A percentile compares a stretch with the other conserved stretches of the same genome.
phyloP scores from a whole-genome alignment of 2,113 vertebrate genomes.

The Litocranius walleri region DNA sequence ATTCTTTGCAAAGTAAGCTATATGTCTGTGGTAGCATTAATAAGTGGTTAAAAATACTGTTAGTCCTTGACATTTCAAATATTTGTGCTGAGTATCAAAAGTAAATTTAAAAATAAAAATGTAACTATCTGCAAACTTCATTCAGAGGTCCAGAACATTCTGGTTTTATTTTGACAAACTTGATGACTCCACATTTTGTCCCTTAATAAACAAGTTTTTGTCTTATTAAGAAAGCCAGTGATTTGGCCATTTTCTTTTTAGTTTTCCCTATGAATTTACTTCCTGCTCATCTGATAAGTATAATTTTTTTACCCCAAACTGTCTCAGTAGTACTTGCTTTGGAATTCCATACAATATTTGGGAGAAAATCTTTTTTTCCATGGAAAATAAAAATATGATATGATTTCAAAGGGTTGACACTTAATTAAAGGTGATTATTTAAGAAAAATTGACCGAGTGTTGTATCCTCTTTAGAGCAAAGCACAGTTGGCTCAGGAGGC shows the following conservation, averaged over 20 bases:
- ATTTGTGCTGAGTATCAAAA: neutral
- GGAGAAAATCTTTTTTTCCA: neutral
- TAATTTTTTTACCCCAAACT: neutral
- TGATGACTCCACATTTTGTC: neutral
- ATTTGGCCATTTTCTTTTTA: neutral
- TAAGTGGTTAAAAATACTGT: neutral
- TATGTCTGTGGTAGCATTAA: neutral
- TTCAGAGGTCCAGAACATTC: neutral
- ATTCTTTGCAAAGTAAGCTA: neutral
- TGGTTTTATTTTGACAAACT: neutral
- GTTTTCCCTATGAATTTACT: neutral
- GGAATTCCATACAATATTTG: neutral
- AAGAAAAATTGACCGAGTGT: neutral
- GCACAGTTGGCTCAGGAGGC: neutral
- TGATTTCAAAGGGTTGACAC: neutral
- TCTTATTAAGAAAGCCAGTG: neutral
- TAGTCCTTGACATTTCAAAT: slow-evolving; percentile 4
- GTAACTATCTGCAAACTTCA: neutral
- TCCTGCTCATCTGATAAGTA: neutral
- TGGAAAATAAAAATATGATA: neutral
- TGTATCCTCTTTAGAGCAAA: neutral
- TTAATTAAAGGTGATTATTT: neutral
- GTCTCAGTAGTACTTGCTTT: neutral
- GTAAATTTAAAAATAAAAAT: neutral
- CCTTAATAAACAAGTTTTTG: neutral